A percentile compares a stretch with the other conserved stretches of the same genome.
Conservation (phyloP, 2,888 invertebrate species). For the Acronicta leporina region DNA sequence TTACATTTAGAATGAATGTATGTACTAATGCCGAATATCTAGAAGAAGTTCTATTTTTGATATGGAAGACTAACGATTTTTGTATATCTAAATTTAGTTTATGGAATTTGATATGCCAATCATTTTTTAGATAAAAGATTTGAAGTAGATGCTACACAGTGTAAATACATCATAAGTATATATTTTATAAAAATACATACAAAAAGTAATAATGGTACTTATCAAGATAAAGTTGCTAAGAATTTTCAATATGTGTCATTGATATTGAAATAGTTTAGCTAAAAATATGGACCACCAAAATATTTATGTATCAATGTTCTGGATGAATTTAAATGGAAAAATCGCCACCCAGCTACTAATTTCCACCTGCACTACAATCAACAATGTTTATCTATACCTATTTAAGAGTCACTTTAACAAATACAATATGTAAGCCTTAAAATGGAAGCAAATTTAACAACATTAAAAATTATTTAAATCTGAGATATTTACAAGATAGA, state of each 20-base stretch:
- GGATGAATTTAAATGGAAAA: constrained; percentile 52
- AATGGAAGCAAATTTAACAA: constrained; percentile 86
- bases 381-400: constrained; percentile 65
- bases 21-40: constrained; percentile 70
- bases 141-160: constrained; percentile 83
- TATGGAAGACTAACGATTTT: constrained; percentile 87
- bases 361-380: constrained; percentile 60
- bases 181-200: constrained; percentile 89
- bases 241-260: constrained; percentile 85
- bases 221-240: constrained; percentile 75
- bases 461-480: constrained; percentile 75
- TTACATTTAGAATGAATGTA: constrained; percentile 37
- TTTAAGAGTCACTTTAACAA: constrained; percentile 79
- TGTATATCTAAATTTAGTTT: constrained; percentile 82
- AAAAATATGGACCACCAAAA: constrained; percentile 78
- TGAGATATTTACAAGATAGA: constrained; percentile 83
- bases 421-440: constrained; percentile 80
- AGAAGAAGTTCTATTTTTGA: constrained; percentile 86
- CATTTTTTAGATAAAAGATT: constrained; percentile 77
- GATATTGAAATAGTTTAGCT: constrained; percentile 81
- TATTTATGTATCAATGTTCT: constrained; percentile 63
- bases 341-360: constrained; percentile 40
- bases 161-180: constrained; percentile 85
- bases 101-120: constrained; percentile 89
- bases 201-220: constrained; percentile 77